Evolutionary conservation across 2,888 invertebrate species (phyloP), one percentile per base, ranked within the genome.

Genomic region (Drosophila mulleri): DNA sequence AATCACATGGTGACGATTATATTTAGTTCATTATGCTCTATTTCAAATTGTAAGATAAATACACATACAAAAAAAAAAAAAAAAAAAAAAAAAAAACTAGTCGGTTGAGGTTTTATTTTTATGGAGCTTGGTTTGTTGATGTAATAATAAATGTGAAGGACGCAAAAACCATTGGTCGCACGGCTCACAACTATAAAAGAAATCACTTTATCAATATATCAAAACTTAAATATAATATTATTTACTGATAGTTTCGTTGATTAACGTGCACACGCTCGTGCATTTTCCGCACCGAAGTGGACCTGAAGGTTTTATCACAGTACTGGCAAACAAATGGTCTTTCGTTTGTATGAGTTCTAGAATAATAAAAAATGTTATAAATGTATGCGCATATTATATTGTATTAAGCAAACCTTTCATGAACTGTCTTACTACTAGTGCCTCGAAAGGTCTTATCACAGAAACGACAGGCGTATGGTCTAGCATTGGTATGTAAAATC

Each of bases 391-490:
- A 41, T 41, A 26, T 12, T 2, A 41, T 20, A 23, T 18, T n/a
- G 6, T 32, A 20, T 0, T 18, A 3, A 35, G 2, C 44, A 39
- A 48, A 72, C 66, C 88, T 80, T 66, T 83, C 83, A 48, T 83
- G 88, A 16, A 84, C 61, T 2, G 74, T 85, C 48, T 73, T 83
- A 58, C 74, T 75, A 41, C 88, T 83, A 23, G 72, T 74, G 7
- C 88, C 80, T 8, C 83, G 88, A 50, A 84, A 83, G n/a, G 85
- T 80, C 71, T 88, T 83, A 3, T 53, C 63, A 45, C 83, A 83
- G 56, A 63, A 87, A 1, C 71, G 71, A 20, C 83, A 83, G 1
- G 77, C 53, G 52, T 82, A 83, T 0, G 83, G 88, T 42, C 82
- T 68, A 14, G 69, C 82, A 37, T 71, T 71, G 7, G 82, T 56